phyloP scores from a whole-genome alignment of 2,888 invertebrate genomes.

The Andrena bicolor region DNA sequence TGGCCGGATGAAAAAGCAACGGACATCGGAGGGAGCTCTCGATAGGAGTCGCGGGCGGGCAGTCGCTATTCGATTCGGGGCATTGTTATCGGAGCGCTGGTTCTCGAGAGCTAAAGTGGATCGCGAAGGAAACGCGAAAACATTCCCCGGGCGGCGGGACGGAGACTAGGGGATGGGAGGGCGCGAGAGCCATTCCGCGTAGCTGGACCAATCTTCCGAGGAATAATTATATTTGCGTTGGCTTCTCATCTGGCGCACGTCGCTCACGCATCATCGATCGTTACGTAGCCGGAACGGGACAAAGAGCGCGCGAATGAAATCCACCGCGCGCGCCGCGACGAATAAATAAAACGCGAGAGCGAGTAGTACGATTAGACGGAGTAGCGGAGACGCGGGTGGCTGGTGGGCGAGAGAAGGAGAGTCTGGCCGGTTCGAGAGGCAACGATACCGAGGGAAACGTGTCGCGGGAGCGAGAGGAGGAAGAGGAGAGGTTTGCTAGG shows the following conservation, averaged over 20 bases:
- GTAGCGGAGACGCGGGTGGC: constrained; percentile 40
- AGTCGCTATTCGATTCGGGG: no score
- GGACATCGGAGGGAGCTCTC: not conserved
- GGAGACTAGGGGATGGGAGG: not conserved
- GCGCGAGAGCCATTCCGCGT: not conserved
- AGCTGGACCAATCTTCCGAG: not conserved
- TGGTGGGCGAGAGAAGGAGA: constrained; percentile 18
- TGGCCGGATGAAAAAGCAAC: constrained; percentile 10
- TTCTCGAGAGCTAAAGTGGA: not conserved
- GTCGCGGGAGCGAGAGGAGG: not conserved
- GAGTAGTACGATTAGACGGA: constrained; percentile 58
- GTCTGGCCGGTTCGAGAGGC: constrained; percentile 4
- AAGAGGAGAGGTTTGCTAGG: constrained; percentile 34
- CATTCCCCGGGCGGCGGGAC: not conserved
- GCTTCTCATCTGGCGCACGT: constrained; percentile 22
- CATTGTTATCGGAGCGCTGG: not conserved
- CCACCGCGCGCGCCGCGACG: constrained; percentile 45
- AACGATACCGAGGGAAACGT: constrained; percentile 33
- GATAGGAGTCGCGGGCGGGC: not conserved
- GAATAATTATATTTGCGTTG: not conserved
- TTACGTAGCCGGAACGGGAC: constrained; percentile 37
- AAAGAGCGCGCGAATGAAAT: constrained; percentile 44
- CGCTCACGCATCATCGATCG: constrained; percentile 69
- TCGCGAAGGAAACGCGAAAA: not conserved
- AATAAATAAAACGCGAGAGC: constrained; percentile 60